Evolutionary conservation across 2,888 invertebrate species (phyloP), one percentile per base, ranked within the genome.

Genomic region (Coenonympha glycerion): DNA sequence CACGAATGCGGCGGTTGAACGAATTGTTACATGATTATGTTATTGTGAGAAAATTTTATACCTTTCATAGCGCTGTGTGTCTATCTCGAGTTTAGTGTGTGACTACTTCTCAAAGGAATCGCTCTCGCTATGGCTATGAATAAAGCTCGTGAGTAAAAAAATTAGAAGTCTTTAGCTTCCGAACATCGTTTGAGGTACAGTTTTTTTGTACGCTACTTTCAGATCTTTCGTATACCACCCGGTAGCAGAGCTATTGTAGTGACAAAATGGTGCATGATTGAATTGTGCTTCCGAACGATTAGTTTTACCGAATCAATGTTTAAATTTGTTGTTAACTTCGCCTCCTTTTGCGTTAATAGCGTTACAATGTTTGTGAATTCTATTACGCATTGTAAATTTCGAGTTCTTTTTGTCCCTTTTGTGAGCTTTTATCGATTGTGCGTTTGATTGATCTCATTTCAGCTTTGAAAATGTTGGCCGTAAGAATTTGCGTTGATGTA

Each of bases 301-400:
- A 85, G 71, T 60, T 79, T 62, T 55, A 49, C 53, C 66, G 73
- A 82, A 83, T 76, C 72, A 76, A 82, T 85, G 79, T 86, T 85
- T 83, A 69, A 83, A 78, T 79, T 82, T 86, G 84, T 86, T 85
- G 86, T 85, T 85, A 79, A 80, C 75, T 83, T 81, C 73, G 72
- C 79, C 86, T 85, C 77, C 84, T 80, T 81, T 84, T 78, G 80
- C 81, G 82, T 81, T 85, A 87, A 86, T 85, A 84, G 76, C 67
- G 79, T 81, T 84, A 84, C 79, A 81, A 85, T 86, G 76, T 87
- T 85, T 83, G 82, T 69, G 79, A 83, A 79, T 86, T 85, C 82
- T 86, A 86, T 86, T 86, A 85, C 84, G 76, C 79, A 77, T 86
- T 86, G 85, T 85, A 68, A 66, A 64, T 64, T 74, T 71, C 66